These are phyloP conservation scores for Calephelis perditalis DNA, from an alignment of 2,888 invertebrate species.

Conservation along the genomic window DNA sequence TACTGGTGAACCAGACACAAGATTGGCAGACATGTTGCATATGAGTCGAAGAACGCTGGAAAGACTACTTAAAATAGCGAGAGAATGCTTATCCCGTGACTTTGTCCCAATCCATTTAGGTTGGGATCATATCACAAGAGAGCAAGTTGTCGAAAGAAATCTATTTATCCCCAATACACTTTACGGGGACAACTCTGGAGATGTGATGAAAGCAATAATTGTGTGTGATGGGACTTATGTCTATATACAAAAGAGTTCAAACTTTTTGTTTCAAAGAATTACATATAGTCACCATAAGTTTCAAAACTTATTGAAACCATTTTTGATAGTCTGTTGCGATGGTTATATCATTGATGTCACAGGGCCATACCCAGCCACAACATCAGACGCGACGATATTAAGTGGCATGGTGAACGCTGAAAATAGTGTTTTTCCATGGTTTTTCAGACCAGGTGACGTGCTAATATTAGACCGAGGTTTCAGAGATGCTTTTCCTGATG, in stretches of 20 bases:
- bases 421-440: too few species aligned
- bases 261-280: too few species aligned
- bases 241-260: too few species aligned
- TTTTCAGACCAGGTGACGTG: too few species aligned
- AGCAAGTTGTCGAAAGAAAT: slow-evolving; percentile 23
- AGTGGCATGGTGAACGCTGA: slow-evolving; percentile 18
- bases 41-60: slow-evolving; percentile 34
- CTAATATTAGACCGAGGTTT: slow-evolving; percentile 10
- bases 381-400: slow-evolving; percentile 22
- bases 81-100: slow-evolving; percentile 25
- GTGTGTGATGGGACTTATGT: slow-evolving; percentile 28
- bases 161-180: slow-evolving; percentile 15
- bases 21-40: slow-evolving; percentile 14
- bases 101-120: slow-evolving; percentile 24
- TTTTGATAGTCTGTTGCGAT: slow-evolving; percentile 24
- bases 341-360: slow-evolving; percentile 26
- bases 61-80: slow-evolving; percentile 57
- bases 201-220: slow-evolving; percentile 17
- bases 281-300: slow-evolving; percentile 28
- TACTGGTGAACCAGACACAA: slow-evolving; percentile 15
- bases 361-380: slow-evolving; percentile 24
- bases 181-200: too few species aligned
- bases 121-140: slow-evolving; percentile 25
- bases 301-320: too few species aligned
- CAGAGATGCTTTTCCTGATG: slow-evolving; percentile 12